A percentile compares a stretch with the other conserved stretches of the same genome.
Evolutionary conservation across 2,888 invertebrate genomes (phyloP).

Genomic region (Spilarctia lutea): DNA sequence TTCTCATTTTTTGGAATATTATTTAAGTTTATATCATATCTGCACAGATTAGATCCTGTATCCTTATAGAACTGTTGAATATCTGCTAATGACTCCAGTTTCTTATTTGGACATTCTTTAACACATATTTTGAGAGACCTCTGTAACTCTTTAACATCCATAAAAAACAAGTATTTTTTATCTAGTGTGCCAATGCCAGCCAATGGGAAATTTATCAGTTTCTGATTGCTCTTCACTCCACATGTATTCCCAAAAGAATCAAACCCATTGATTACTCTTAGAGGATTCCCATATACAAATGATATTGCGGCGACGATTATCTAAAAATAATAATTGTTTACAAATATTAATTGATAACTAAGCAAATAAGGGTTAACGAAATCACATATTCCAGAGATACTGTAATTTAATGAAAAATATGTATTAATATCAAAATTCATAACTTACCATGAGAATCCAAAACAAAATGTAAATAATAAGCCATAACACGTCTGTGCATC

Average conservation of each 20-base stretch:
- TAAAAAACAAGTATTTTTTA: slow-evolving; percentile 93
- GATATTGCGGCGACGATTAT: slow-evolving; percentile 95
- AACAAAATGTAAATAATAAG: slow-evolving; percentile 92
- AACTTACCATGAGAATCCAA: slow-evolving; percentile 93
- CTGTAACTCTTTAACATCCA: slow-evolving; percentile 92
- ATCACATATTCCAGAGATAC: background rate
- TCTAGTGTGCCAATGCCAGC: slow-evolving; percentile 94
- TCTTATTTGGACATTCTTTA: slow-evolving; percentile 92
- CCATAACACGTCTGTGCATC: slow-evolving; percentile 95
- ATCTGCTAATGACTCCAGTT: slow-evolving; percentile 88
- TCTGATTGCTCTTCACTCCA: slow-evolving; percentile 92
- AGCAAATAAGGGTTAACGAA: background rate
- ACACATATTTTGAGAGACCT: slow-evolving; percentile 96
- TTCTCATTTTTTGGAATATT: slow-evolving; percentile 76
- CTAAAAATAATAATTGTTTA: slow-evolving; percentile 60
- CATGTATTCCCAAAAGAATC: slow-evolving; percentile 98
- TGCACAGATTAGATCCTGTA: slow-evolving; percentile 92
- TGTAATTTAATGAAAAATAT: background rate
- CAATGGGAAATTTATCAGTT: slow-evolving; percentile 89
- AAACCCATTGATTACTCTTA: slow-evolving; percentile 95
- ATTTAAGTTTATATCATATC: slow-evolving; percentile 89
- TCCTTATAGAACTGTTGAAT: slow-evolving; percentile 90
- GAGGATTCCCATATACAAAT: slow-evolving; percentile 94
- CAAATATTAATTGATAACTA: background rate
- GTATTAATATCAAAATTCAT: background rate